Evolutionary conservation across 2,888 invertebrate species (phyloP), one percentile per base, ranked within the genome.

Genomic region (Cantharis lateralis): DNA sequence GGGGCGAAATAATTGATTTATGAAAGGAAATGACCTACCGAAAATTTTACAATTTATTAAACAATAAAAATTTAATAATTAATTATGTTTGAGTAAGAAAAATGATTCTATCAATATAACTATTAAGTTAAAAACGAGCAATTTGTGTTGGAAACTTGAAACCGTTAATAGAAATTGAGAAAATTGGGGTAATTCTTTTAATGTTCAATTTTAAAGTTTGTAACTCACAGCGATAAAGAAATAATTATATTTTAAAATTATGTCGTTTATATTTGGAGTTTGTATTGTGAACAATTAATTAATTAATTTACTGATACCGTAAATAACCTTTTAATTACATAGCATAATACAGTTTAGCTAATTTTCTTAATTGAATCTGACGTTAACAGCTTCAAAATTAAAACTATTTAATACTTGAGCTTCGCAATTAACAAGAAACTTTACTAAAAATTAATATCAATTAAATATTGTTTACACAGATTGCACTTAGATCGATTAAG

Each of bases 281-380:
- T 68, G 28, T 71, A 63, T 76, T 76, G 48, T 48, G 48, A 48
- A 48, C 48, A 48, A 48, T 72, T 20, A 62, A 76, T 62, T 73
- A 70, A 73, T 76, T 76, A 66, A 71, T 72, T 72, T 72, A 70
- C 66, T 62, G 72, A 76, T 70, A 64, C 72, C 61, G 71, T 76
- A 76, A 76, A 76, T 76, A 70, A 70, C 64, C 70, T 70, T 73
- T 73, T 73, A 76, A 76, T 76, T 76, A 70, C 48, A 24, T 68
- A 73, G 70, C 64, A 61, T 66, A 71, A 26, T 26, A 68, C 15
- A 68, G 70, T 70, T 73, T 72, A 71, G 71, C 71, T 63, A 74
- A 74, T 74, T 77, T 74, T 63, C 24, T 71, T 77, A 74, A 77
- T 71, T 77, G 68, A 77, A 77, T 74, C 68, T 69, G 74, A 63